Evolutionary conservation across 2,113 vertebrate species (phyloP), one percentile per base, ranked within the genome.

Genomic region (Myrmophylax atrothorax): DNA sequence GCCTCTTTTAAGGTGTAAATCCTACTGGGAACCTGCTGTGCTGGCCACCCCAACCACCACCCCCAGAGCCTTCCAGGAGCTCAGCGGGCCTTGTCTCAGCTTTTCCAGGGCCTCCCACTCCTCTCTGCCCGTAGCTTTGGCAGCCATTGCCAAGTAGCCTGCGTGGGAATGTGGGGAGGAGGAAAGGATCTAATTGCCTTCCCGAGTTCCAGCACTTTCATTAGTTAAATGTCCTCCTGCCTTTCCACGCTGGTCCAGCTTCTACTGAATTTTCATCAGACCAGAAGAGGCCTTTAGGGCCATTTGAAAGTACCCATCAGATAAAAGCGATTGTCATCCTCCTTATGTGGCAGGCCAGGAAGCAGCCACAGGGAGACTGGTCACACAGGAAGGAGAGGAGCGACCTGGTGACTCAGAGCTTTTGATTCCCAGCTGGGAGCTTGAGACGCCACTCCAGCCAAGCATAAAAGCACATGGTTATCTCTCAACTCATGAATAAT

Each of bases 341-440:
- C 77, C 94, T 94, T 83, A 90, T 86, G 91, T 1, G 15, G 96
- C 92, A 94, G 94, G 95, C 96, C 93, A 96, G 93, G 97, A 97
- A 97, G 97, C 97, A 98, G 97, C 95, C 97, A 94, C 38, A 14
- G 88, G 52, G 88, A 94, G 97, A 94, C 96, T 97, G 70, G 97
- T 97, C 97, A 95, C 96, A 97, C 96, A 96, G 80, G 79, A 96
- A 89, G 94, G 93, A 44, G 80, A 95, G 95, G 96, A 98, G 94
- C 93, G 97, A 96, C 92, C 96, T 11, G 72, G 91, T 97, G 96
- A 97, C 94, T 97, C 97, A 97, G 95, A 97, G 96, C 92, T 87
- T 91, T 89, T 72, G 94, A 95, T 92, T 96, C 96, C 94, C 97
- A 96, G 96, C 87, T 77, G 81, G 62, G 87, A 94, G 93, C 93